Evolutionary conservation across 2,888 invertebrate species (phyloP).

Genomic region (Fabriciana adippe): DNA sequence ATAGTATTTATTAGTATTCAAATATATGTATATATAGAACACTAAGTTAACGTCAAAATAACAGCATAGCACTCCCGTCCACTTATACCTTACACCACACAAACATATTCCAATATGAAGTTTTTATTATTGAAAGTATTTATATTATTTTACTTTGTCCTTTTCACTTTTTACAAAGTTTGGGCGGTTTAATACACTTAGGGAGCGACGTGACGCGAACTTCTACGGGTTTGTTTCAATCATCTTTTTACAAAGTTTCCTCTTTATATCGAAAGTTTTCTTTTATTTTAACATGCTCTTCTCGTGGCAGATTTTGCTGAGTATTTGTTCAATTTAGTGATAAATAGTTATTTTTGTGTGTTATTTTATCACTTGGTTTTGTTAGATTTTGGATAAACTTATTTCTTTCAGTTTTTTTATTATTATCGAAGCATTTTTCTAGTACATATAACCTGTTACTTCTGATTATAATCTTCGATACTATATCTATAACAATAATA

Average conservation of each 20-base stretch:
- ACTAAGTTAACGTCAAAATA: neutral
- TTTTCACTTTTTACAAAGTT: constrained; percentile 69
- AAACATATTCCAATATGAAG: constrained; percentile 63
- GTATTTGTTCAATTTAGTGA: neutral
- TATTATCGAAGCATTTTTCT: too few relatives aligned
- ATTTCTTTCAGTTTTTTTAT: too few relatives aligned
- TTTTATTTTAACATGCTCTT: constrained; percentile 39
- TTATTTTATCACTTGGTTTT: neutral
- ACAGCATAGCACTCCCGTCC: neutral
- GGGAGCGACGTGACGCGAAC: constrained; percentile 63
- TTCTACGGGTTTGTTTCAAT: constrained; percentile 72
- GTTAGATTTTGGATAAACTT: too few relatives aligned
- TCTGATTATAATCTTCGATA: too few relatives aligned
- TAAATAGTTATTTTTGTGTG: constrained; percentile 5
- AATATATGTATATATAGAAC: too few relatives aligned
- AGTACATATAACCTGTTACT: too few relatives aligned
- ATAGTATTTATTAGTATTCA: too few relatives aligned
- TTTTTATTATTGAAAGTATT: constrained; percentile 81
- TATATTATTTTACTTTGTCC: constrained; percentile 77
- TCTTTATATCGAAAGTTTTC: constrained; percentile 48
- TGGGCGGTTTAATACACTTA: constrained; percentile 78
- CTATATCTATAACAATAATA: too few relatives aligned
- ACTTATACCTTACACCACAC: constrained; percentile 44
- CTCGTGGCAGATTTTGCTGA: constrained; percentile 26
- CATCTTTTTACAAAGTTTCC: constrained; percentile 63